phyloP scores from a whole-genome alignment of 2,888 invertebrate genomes.

The Mimumesa dahlbomi region DNA sequence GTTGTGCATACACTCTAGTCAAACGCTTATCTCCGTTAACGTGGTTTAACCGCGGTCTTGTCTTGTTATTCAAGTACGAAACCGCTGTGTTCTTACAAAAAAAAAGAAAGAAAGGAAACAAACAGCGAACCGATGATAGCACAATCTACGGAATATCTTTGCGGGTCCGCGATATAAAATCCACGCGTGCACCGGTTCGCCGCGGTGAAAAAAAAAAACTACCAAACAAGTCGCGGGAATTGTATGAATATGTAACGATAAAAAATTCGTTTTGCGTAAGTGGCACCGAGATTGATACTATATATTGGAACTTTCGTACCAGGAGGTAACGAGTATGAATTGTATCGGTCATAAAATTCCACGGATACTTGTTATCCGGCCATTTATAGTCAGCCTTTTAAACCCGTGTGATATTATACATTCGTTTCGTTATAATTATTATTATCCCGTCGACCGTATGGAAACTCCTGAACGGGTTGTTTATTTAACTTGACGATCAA shows the following conservation, averaged over 20 bases:
- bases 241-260: not conserved
- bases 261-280: not conserved
- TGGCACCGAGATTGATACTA: too few relatives aligned
- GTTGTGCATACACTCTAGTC: not conserved
- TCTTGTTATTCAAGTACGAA: constrained; percentile 12
- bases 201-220: not conserved
- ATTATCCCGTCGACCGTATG: too few relatives aligned
- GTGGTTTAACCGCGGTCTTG: constrained; percentile 15
- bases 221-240: not conserved
- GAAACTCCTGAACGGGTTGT: too few relatives aligned
- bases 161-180: not conserved
- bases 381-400: too few relatives aligned
- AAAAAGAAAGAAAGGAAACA: not conserved
- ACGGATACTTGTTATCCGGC: too few relatives aligned
- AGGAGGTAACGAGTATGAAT: too few relatives aligned
- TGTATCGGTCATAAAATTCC: too few relatives aligned
- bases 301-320: too few relatives aligned
- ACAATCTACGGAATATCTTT: constrained; percentile 18
- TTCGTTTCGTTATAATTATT: not conserved
- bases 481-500: too few relatives aligned
- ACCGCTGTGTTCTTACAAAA: not conserved
- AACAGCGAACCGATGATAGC: constrained; percentile 1
- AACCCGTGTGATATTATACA: not conserved
- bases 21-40: constrained; percentile 24
- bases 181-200: not conserved